Evolutionary conservation across 2,888 invertebrate species (phyloP), one percentile per base, ranked within the genome.

Genomic region (Halictus ligatus): DNA sequence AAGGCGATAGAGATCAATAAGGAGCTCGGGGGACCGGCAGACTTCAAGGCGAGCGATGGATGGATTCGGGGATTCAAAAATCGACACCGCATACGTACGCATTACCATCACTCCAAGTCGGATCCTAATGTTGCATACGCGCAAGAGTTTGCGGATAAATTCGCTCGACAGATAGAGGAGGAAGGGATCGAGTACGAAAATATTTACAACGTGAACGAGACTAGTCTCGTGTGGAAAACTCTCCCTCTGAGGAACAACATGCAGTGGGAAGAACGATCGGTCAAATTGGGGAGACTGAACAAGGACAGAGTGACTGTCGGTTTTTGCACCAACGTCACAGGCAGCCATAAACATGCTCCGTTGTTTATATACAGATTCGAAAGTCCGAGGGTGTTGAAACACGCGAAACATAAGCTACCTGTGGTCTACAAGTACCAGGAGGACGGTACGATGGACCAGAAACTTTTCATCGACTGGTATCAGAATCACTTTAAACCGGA

Each of bases 401-500:
- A 43, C 1, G 71, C 12, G 13, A 43, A 71, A 40, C 43, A n/a
- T 40, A 43, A 71, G 43, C 43, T 71, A 21, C 71, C 71, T n/a
- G 71, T 71, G 5, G n/a, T 71, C n/a, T 71, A 71, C 21, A 43
- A 71, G 40, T 40, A 13, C 43, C 71, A 43, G 0, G 43, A 71
- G 43, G 12, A 43, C 6, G 43, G n/a, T 13, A n/a, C 2, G 21
- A 1, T 71, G 13, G 43, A 43, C 21, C 43, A 40, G 6, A 43
- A 43, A 21, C 18, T 71, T 21, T 71, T 71, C 2, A 13, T 43
- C 0, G 71, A 71, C n/a, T 71, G 71, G 71, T 71, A 71, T n/a
- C 40, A 71, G 71, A 71, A 71, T 71, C 71, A 71, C 13, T 71
- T 71, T 6, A 71, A 71, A 71, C 71, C 71, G 6, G 71, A 71